phyloP scores from a whole-genome alignment of 2,113 vertebrate species.

The Furnarius figulus region DNA sequence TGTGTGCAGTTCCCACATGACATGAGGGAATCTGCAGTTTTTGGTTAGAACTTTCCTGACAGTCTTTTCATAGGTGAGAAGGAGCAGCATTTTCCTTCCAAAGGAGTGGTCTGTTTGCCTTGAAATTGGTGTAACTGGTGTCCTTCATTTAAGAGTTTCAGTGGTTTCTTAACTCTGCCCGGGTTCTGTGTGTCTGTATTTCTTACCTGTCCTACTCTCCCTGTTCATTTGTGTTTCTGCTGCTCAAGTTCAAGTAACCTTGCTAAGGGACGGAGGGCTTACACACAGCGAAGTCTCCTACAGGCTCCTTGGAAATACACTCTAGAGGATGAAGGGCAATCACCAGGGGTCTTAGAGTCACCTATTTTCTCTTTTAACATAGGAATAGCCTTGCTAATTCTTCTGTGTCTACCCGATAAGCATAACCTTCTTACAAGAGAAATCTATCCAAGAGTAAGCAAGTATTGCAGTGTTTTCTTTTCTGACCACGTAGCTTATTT shows the following conservation, averaged over 20 bases:
- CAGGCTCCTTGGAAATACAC: background rate
- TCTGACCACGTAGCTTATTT: background rate
- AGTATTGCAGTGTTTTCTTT: background rate
- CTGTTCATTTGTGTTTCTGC: background rate
- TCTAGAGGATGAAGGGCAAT: background rate
- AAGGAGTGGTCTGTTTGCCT: background rate
- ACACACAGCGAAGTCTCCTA: background rate
- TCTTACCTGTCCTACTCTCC: background rate
- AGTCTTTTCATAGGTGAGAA: background rate
- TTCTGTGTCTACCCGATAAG: background rate
- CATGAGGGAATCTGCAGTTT: background rate
- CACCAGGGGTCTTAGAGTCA: background rate
- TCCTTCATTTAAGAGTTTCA: background rate
- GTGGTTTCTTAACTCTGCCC: background rate
- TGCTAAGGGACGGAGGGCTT: background rate
- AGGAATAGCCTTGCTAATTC: background rate
- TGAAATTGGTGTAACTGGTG: background rate
- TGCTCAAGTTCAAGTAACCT: background rate
- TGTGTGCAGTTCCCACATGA: background rate
- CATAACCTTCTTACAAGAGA: background rate
- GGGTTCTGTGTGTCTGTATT: background rate
- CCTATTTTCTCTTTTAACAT: background rate
- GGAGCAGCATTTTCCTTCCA: background rate
- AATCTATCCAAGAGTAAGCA: background rate
- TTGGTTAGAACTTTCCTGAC: background rate